phyloP scores from a whole-genome alignment of 1,140 invertebrate species.

The Drosophila subobscura region DNA sequence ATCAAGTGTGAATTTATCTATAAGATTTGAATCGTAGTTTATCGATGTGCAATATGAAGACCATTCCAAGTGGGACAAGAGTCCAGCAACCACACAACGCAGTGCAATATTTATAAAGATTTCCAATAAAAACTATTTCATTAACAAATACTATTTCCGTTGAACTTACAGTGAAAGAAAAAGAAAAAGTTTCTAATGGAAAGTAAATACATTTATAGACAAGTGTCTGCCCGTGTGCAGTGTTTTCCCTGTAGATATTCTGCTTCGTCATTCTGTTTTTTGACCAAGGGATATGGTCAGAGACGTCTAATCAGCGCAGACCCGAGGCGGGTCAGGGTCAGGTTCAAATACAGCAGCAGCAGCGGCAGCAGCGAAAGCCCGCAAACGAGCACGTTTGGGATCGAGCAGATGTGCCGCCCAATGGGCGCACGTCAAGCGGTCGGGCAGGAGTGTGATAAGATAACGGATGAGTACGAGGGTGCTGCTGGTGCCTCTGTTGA shows the following conservation, averaged over 20 bases:
- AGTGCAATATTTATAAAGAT: constrained; percentile 72
- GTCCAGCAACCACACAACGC: constrained; percentile 25
- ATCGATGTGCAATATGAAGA: constrained; percentile 68
- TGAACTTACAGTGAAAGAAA: constrained; percentile 1
- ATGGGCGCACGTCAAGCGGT: constrained; percentile 48
- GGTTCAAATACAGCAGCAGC: constrained; percentile 38
- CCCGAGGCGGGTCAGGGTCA: constrained; percentile 45
- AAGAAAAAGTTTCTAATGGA: too few species aligned
- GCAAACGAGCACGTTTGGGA: constrained; percentile 35
- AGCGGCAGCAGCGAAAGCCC: constrained; percentile 55
- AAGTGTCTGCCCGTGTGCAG: too few species aligned
- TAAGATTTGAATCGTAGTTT: constrained; percentile 44
- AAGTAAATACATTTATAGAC: too few species aligned
- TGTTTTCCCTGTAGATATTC: constrained; percentile 11
- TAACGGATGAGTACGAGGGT: constrained; percentile 29
- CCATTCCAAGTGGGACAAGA: constrained; percentile 26
- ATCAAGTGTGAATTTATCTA: constrained; percentile 50
- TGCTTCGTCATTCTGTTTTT: constrained; percentile 42
- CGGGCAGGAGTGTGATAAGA: constrained; percentile 56
- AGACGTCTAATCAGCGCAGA: constrained; percentile 33
- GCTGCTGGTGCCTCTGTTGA: constrained; percentile 8
- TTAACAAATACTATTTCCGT: background rate
- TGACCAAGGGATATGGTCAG: constrained; percentile 42
- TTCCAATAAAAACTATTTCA: constrained; percentile 38
- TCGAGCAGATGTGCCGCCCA: constrained; percentile 54